Evolutionary conservation across 2,113 vertebrate genomes (phyloP), one percentile per base, ranked within the genome.

Genomic region (Gymnobelideus leadbeateri): DNA sequence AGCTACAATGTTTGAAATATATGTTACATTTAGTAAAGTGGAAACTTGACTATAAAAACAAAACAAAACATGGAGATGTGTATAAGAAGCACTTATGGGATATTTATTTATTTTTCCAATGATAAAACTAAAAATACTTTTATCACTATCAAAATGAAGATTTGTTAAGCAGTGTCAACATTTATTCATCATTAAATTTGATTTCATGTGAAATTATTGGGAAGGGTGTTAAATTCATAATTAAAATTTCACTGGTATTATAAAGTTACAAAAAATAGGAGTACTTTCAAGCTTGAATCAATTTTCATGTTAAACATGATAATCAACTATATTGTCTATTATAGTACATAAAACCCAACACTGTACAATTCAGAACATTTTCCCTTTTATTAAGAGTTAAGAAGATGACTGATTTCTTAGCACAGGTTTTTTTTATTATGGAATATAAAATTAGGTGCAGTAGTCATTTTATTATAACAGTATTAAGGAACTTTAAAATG

Each of bases 401-500:
- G 96, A 96, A 84, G 53, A 94, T 97, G 95, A 98, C 46, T 94
- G 95, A 97, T 97, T 89, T 95, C 95, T 95, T n/a, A 93, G 51
- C 91, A 96, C 46, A 95, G 94, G 31, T 61, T 97, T 96, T 98
- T 96, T 98, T 98, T 97, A 97, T 96, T 96, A 95, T 89, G 47
- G 57, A 97, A 94, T 96, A 97, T 96, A 97, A 98, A 98, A 98
- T 98, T 95, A 98, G 92, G 77, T 93, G 26, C 49, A 96, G 51
- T 95, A 96, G 90, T 95, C 97, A 93, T 97, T 98, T 98, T 96
- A 97, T 96, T 96, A 61, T 96, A 97, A 94, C 37, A 96, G 43
- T 97, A 95, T 97, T 95, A 98, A 96, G 93, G 89, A 97, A 96
- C 91, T 96, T 97, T 96, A 98, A 98, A 98, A 96, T 95, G 51